phyloP scores from a whole-genome alignment of 1,140 invertebrate genomes.

The Streblospio benedicti region DNA sequence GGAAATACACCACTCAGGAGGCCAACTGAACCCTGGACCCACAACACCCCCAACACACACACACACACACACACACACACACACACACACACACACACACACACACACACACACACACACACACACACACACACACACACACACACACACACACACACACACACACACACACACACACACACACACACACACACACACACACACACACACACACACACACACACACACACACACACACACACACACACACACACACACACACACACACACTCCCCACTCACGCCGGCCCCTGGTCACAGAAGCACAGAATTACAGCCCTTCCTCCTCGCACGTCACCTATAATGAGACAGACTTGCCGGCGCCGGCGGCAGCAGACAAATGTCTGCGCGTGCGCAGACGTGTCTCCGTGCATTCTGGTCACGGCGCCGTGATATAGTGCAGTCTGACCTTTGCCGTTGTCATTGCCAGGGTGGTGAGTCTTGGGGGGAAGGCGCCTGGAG shows the following conservation, averaged over 20 bases:
- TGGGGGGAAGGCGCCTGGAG: too few relatives aligned
- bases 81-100: slow-evolving; percentile 13
- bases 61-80: slow-evolving; percentile 13
- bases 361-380: too few relatives aligned
- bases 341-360: too few relatives aligned
- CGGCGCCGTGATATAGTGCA: too few relatives aligned
- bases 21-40: neutral
- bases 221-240: slow-evolving; percentile 6
- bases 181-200: slow-evolving; percentile 1
- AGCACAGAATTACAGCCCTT: too few relatives aligned
- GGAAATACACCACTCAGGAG: neutral
- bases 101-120: slow-evolving; percentile 13
- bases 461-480: too few relatives aligned
- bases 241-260: slow-evolving; percentile 11
- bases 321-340: too few relatives aligned
- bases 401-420: too few relatives aligned
- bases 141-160: slow-evolving; percentile 9
- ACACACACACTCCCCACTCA: neutral
- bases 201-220: slow-evolving; percentile 1
- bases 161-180: slow-evolving; percentile 12
- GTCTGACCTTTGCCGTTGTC: too few relatives aligned
- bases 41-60: slow-evolving; percentile 7
- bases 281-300: too few relatives aligned
- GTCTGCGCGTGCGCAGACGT: too few relatives aligned
- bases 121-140: slow-evolving; percentile 10